Conservation (phyloP, 2,888 invertebrate species). For the Brachycybe producta region DNA sequence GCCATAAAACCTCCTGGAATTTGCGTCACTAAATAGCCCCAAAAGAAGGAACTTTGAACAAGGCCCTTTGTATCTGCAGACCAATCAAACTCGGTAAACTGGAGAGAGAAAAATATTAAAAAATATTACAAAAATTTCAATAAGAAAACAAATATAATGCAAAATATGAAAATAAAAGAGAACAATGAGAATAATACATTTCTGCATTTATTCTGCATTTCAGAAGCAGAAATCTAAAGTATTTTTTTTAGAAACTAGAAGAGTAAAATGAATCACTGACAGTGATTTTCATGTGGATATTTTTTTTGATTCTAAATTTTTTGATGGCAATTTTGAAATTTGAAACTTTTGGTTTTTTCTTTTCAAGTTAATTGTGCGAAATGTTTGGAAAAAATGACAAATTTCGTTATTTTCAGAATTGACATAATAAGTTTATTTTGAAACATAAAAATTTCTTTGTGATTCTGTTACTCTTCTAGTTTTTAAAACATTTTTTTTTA, state of each 20-base stretch:
- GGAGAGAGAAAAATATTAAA: conserved; percentile 18
- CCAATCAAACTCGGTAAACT: conserved; percentile 58
- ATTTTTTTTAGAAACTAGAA: neutral
- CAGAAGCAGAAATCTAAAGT: neutral
- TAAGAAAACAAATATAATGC: neutral
- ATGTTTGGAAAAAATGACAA: too few relatives aligned
- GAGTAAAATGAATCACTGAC: too few relatives aligned
- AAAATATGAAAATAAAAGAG: neutral
- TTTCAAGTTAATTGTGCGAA: too few relatives aligned
- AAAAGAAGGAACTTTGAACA: conserved; percentile 95
- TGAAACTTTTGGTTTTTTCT: too few relatives aligned
- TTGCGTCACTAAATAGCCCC: conserved; percentile 95
- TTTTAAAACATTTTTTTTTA: too few relatives aligned
- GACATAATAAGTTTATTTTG: too few relatives aligned
- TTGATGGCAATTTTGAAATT: too few relatives aligned
- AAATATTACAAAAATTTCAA: neutral
- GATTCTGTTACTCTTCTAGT: too few relatives aligned
- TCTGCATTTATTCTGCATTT: neutral
- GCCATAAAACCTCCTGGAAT: conserved; percentile 97
- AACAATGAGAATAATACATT: neutral
- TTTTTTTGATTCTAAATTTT: too few relatives aligned
- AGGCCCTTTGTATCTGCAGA: conserved; percentile 51
- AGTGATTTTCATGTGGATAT: too few relatives aligned
- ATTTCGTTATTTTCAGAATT: too few relatives aligned
- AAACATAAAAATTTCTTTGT: too few relatives aligned